A percentile compares a stretch with the other conserved stretches of the same genome.
phyloP scores from a whole-genome alignment of 2,888 invertebrate species.

The Petrolisthes cinctipes region DNA sequence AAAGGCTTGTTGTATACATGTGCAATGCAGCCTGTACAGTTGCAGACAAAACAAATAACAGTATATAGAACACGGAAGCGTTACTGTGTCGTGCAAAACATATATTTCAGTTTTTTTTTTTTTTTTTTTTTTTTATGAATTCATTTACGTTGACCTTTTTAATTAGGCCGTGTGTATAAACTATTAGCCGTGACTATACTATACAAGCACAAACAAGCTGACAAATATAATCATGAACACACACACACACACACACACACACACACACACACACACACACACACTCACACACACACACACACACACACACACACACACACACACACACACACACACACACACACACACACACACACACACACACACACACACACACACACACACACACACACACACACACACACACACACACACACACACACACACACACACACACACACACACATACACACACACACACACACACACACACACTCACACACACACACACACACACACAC shows the following conservation, averaged over 20 bases:
- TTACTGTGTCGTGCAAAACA: too few species aligned
- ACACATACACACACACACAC: conserved; percentile 5
- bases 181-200: background rate
- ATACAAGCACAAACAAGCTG: background rate
- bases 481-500: conserved; percentile 7
- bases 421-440: background rate
- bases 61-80: too few species aligned
- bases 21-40: too few species aligned
- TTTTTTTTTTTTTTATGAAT: too few species aligned
- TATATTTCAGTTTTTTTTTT: too few species aligned
- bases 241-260: conserved; percentile 19
- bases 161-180: too few species aligned
- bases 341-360: conserved; percentile 1
- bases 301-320: conserved; percentile 20
- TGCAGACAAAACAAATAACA: too few species aligned
- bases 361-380: conserved; percentile 9
- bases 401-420: background rate
- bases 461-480: conserved; percentile 7
- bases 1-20: too few species aligned
- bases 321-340: conserved; percentile 20
- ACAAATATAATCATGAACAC: background rate
- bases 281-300: conserved; percentile 18
- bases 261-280: conserved; percentile 26
- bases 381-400: conserved; percentile 9
- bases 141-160: too few species aligned